Conservation (phyloP, 1,140 invertebrate species). For the Panagrolaimus sp. region DNA sequence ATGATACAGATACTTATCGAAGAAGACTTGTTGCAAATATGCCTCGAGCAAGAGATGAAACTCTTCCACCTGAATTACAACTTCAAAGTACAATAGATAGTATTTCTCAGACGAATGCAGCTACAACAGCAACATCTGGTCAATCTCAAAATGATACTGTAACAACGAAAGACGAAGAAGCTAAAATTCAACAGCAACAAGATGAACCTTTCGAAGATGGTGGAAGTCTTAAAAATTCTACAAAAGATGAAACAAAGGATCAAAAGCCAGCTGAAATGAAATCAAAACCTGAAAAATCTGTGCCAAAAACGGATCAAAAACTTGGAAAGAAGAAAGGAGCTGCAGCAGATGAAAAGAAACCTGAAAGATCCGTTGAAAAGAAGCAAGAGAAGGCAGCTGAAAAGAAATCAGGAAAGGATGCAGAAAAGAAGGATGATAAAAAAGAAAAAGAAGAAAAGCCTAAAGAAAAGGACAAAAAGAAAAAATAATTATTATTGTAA, state of each 20-base stretch:
- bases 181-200: background rate
- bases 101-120: no score
- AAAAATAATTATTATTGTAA: background rate
- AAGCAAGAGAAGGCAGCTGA: background rate
- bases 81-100: background rate
- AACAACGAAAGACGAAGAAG: background rate
- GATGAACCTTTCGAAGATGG: background rate
- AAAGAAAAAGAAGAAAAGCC: slow-evolving; percentile 2
- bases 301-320: background rate
- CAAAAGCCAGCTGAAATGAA: background rate
- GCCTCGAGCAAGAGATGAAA: background rate
- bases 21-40: background rate
- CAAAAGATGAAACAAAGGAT: background rate
- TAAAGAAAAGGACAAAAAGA: slow-evolving; percentile 5
- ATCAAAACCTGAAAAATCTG: background rate
- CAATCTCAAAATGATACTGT: background rate
- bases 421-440: background rate
- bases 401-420: background rate
- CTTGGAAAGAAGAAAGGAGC: background rate
- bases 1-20: background rate
- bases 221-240: background rate
- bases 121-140: background rate
- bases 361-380: background rate
- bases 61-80: background rate
- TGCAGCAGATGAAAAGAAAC: background rate